Evolutionary conservation across 2,888 invertebrate species (phyloP), one percentile per base, ranked within the genome.

Genomic region (Apomyelois bistriatella): DNA sequence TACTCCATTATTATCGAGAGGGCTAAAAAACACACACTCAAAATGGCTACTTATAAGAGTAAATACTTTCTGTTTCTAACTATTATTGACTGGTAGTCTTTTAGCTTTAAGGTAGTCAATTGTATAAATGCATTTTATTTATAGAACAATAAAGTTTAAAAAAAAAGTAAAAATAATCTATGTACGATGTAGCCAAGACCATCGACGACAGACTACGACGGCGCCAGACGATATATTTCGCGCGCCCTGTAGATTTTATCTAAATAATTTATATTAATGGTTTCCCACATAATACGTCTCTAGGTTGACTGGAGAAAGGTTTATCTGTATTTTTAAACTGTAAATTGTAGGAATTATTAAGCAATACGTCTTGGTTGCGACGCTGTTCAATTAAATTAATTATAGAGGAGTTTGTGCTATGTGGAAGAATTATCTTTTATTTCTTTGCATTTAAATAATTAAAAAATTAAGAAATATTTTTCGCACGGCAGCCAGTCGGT

Each of bases 261-360:
- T 15, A 32, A 32, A 46, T 46, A 46, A 32, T 46, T 43, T 43
- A 43, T 43, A 43, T 43, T 30, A 43, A 43, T 30, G 13, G 43
- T 8, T 12, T 3, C 30, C 43, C 13, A 13, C 43, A 12, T 30
- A 10, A 17, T 41, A 43, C 28, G 28, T 28, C 43, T 43, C 8
- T 1, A 12, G 43, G 28, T 12, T 30, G 28, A 30, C 43, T 30
- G 28, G 28, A 30, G 12, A 43, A 43, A 22, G 28, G 28, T 43
- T 43, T 28, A 43, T 43, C 12, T 28, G n/a, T 1, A 10, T 43
- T 43, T 15, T 43, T 42, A 28, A 43, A 28, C 12, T 30, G 28
- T 8, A 30, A 43, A 43, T 30, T 43, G 13, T 8, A 43, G 13
- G 43, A 28, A 28, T 43, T 43, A 43, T 28, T 7, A 12, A 30